phyloP scores from a whole-genome alignment of 2,888 invertebrate species.

The Campoplex capitator region DNA sequence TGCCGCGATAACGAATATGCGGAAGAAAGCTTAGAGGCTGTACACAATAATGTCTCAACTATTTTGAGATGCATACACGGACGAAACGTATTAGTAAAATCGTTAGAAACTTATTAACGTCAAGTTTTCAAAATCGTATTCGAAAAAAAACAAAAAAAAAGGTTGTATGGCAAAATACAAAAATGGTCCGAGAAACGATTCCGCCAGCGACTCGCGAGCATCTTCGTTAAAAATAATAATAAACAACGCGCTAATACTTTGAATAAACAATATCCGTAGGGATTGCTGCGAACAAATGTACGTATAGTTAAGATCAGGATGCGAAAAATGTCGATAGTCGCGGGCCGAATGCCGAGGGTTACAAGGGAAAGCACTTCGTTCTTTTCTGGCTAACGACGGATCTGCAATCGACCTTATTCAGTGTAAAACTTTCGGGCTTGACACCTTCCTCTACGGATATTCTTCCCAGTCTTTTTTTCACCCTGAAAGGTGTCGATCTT shows the following conservation, averaged over 20 bases:
- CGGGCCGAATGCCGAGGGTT: slow-evolving; percentile 74
- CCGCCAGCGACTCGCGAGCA: slow-evolving; percentile 58
- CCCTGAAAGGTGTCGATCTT: slow-evolving; percentile 81
- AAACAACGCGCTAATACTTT: slow-evolving; percentile 29
- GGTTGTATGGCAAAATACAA: slow-evolving; percentile 68
- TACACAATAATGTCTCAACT: slow-evolving; percentile 2
- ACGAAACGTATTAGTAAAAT: not conserved
- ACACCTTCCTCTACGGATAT: slow-evolving; percentile 82
- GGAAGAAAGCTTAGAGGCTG: not conserved
- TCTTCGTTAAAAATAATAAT: slow-evolving; percentile 2
- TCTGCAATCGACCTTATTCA: slow-evolving; percentile 81
- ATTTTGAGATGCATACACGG: slow-evolving; percentile 1
- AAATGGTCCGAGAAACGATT: slow-evolving; percentile 72
- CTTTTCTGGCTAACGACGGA: slow-evolving; percentile 80
- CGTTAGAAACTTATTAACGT: not conserved
- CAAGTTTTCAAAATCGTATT: not conserved
- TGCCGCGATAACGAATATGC: slow-evolving; percentile 12
- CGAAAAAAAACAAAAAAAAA: slow-evolving; percentile 25
- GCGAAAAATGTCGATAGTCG: slow-evolving; percentile 52
- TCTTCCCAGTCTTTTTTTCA: slow-evolving; percentile 81
- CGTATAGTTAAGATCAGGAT: slow-evolving; percentile 24
- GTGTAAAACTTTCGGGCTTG: slow-evolving; percentile 82
- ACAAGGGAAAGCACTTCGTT: slow-evolving; percentile 83
- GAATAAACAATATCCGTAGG: not conserved
- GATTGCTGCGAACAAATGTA: not conserved